These are phyloP conservation scores for Morone chrysops DNA, from an alignment of 2,113 vertebrate species.

Conservation along the genomic window DNA sequence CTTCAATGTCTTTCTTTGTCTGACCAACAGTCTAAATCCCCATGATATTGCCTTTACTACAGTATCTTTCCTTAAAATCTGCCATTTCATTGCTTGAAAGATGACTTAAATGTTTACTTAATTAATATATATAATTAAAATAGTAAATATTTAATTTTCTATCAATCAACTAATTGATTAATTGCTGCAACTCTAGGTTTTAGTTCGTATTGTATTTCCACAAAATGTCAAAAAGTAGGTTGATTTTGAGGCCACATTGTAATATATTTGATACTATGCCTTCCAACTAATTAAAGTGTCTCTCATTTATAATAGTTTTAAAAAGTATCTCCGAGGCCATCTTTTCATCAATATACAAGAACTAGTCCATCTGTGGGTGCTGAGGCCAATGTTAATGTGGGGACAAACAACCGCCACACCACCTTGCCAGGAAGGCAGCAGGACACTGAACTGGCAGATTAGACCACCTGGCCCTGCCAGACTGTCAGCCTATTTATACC, in stretches of 20 bases:
- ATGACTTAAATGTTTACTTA: background rate
- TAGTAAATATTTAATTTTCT: background rate
- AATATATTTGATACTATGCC: background rate
- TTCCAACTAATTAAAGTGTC: conserved; percentile 7
- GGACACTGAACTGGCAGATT: conserved; percentile 73
- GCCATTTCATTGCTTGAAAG: background rate
- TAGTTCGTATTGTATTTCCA: background rate
- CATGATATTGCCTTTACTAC: background rate
- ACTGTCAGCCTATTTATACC: conserved; percentile 82
- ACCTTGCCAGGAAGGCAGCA: conserved; percentile 48
- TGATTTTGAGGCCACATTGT: background rate
- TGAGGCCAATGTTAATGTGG: conserved; percentile 53
- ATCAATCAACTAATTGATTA: background rate
- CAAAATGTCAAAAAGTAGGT: background rate
- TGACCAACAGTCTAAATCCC: background rate
- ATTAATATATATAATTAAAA: background rate
- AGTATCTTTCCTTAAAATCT: background rate
- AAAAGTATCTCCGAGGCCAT: conserved; percentile 20
- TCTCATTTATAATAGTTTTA: background rate
- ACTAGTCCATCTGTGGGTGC: conserved; percentile 35
- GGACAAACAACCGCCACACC: conserved; percentile 51
- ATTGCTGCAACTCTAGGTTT: background rate
- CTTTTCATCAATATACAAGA: conserved; percentile 34
- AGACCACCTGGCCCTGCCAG: conserved; percentile 81
- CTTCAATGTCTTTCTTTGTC: background rate